Base-by-base conservation (phyloP, 2,797 vertebrate genomes). In the Enteromius anoplus region DNA sequence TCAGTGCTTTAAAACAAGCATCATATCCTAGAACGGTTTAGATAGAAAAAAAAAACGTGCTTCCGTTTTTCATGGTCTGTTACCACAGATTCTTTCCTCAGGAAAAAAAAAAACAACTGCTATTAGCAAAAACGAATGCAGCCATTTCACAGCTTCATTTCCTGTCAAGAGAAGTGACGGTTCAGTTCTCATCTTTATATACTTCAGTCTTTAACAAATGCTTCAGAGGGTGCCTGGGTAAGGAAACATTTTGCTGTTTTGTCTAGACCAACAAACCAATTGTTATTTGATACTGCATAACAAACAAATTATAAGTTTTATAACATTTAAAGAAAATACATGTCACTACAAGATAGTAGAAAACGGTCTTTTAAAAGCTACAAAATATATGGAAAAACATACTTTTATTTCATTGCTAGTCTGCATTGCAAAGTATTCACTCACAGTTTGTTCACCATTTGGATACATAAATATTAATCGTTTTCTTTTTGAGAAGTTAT, bases 61-160 rank as follows among this genome's bases (percentile, higher is more conserved):
- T 10, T 60, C 2, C 4, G 21, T 37, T 51, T 73, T 17, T 42
- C 53, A 47, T 14, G 34, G 4, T 49, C 15, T 0, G 55, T 64
- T 51, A 73, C 58, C 55, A 73, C 21, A 81, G 29, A 62, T 45
- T 69, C 21, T 72, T 73, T 51, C 45, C 53, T 79, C n/a, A 37
- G 23, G 21, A 73, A 68, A 34, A 84, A 45, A 42, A 66, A 78
- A 68, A 51, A 64, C 64, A 76, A 29, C 23, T 23, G 19, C 45
- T 37, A 64, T 70, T 37, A 60, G 40, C 40, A 71, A 51, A 75
- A 65, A 75, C 40, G 1, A 45, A 73, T n/a, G 69, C 58, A 65
- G 6, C 32, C 81, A 73, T 89, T 89, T 92, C 82, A 87, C 55
- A 29, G 79, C 69, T 83, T 87, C 64, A 85, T 88, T 94, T 94